Evolutionary conservation across 2,797 vertebrate genomes (phyloP).

Genomic region (Acipenser transmontanus): DNA sequence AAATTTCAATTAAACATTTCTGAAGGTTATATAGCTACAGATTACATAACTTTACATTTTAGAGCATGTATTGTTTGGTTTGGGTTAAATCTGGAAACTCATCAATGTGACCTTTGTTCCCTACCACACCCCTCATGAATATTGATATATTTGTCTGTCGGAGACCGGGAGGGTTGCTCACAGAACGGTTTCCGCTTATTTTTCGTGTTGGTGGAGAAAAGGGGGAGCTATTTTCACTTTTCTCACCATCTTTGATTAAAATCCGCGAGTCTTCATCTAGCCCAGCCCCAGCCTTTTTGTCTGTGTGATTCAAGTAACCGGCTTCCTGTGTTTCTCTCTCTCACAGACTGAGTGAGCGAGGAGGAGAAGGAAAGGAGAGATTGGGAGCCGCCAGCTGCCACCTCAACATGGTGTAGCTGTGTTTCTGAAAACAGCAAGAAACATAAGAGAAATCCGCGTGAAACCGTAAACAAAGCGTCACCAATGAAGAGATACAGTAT

Average conservation of each 20-base stretch:
- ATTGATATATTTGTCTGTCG: too few relatives aligned
- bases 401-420: constrained; percentile 66
- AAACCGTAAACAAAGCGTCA: constrained; percentile 24
- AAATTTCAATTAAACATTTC: too few relatives aligned
- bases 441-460: constrained; percentile 32
- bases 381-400: constrained; percentile 33
- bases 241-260: constrained; percentile 26
- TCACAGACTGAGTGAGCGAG: too few relatives aligned
- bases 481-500: constrained; percentile 57
- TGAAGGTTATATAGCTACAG: too few relatives aligned
- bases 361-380: too few relatives aligned
- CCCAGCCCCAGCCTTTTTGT: constrained; percentile 40
- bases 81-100: too few relatives aligned
- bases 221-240: constrained; percentile 48
- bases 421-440: constrained; percentile 31
- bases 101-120: too few relatives aligned
- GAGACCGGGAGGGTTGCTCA: too few relatives aligned
- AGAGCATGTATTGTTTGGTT: too few relatives aligned
- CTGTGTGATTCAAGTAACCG: constrained; percentile 48
- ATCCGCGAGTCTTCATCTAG: constrained; percentile 17
- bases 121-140: too few relatives aligned
- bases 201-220: constrained; percentile 39
- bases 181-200: constrained; percentile 46
- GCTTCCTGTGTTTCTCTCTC: constrained; percentile 50
- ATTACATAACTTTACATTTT: too few relatives aligned